These are phyloP conservation scores for Epicauta chinensis DNA, from an alignment of 1,140 invertebrate genomes.

Conservation along the genomic window DNA sequence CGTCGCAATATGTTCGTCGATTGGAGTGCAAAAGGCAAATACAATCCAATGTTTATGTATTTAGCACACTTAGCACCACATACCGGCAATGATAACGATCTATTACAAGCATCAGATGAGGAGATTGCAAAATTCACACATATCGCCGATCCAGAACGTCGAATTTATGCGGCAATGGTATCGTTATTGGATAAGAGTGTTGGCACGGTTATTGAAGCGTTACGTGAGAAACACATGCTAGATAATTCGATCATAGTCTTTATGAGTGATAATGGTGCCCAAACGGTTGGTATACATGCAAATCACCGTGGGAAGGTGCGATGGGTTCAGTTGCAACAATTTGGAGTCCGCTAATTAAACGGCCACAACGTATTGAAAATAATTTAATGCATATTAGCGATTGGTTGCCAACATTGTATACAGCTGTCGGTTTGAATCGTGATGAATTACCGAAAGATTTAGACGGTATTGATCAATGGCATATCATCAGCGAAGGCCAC, in stretches of 20 bases:
- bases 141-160: conserved; percentile 66
- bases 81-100: conserved; percentile 58
- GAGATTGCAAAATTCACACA: conserved; percentile 67
- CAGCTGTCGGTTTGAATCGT: conserved; percentile 46
- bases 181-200: conserved; percentile 82
- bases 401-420: conserved; percentile 78
- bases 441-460: conserved; percentile 37
- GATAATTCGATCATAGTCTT: conserved; percentile 70
- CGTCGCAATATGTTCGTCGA: conserved; percentile 56
- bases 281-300: conserved; percentile 58
- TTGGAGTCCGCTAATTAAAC: conserved; percentile 63
- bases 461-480: conserved; percentile 70
- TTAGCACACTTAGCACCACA: conserved; percentile 80
- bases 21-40: conserved; percentile 54
- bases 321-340: conserved; percentile 68
- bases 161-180: conserved; percentile 81
- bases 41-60: conserved; percentile 78
- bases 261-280: conserved; percentile 74
- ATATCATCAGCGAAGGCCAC: conserved; percentile 46
- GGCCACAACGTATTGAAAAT: conserved; percentile 57
- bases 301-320: conserved; percentile 85
- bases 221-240: conserved; percentile 61
- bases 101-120: conserved; percentile 77
- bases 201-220: conserved; percentile 63
- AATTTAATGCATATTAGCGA: conserved; percentile 78